Percentiles rank a stretch among this genome's conserved stretches.
These are phyloP conservation scores for Phaethon lepturus DNA, from an alignment of 2,113 vertebrate species.

Conservation along the genomic window DNA sequence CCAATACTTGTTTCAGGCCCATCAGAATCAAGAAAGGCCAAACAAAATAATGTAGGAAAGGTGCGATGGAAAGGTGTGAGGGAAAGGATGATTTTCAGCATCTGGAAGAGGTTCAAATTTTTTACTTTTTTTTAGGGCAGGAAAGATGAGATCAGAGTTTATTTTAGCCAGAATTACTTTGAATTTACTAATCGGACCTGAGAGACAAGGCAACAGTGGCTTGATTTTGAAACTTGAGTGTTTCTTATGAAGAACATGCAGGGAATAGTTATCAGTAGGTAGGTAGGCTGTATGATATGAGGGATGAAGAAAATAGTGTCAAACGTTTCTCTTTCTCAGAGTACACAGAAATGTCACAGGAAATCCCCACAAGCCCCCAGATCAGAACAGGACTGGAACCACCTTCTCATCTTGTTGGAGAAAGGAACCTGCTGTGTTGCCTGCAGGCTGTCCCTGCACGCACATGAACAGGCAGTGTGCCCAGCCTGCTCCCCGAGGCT, in stretches of 20 bases:
- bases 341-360: background rate
- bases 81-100: background rate
- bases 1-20: background rate
- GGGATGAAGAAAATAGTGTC: background rate
- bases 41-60: background rate
- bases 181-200: background rate
- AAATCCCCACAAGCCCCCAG: background rate
- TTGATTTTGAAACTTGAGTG: background rate
- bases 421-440: background rate
- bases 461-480: background rate
- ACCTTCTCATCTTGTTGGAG: background rate
- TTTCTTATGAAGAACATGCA: background rate
- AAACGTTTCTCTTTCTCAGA: background rate
- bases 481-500: background rate
- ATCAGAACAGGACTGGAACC: background rate
- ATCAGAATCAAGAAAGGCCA: background rate
- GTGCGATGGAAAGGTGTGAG: background rate
- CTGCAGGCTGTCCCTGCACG: rapidly evolving
- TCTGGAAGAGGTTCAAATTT: background rate
- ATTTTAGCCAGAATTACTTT: background rate
- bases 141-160: background rate
- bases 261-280: background rate
- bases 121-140: background rate
- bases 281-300: background rate
- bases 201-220: background rate